These are phyloP conservation scores for Onthophagus taurus DNA, from an alignment of 1,140 invertebrate species.

Conservation along the genomic window DNA sequence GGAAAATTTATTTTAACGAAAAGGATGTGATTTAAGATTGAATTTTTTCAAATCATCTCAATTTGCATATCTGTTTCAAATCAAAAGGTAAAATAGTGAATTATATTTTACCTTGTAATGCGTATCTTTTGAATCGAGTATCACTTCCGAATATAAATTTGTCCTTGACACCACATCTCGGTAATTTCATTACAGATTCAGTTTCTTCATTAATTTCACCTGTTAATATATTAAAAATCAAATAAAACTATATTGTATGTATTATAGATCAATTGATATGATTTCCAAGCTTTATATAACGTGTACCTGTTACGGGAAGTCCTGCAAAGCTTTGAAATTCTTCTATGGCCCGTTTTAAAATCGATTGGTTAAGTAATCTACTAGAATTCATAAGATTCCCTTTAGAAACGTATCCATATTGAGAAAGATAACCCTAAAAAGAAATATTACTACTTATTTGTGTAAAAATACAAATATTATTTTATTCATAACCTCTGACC, in stretches of 20 bases:
- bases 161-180: slow-evolving; percentile 78
- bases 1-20: too few species aligned
- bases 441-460: too few species aligned
- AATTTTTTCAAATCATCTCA: too few species aligned
- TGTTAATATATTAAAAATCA: slow-evolving; percentile 30
- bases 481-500: too few species aligned
- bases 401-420: slow-evolving; percentile 71
- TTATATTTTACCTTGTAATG: slow-evolving; percentile 65
- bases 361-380: slow-evolving; percentile 59
- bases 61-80: too few species aligned
- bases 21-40: too few species aligned
- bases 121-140: slow-evolving; percentile 72
- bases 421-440: slow-evolving; percentile 78
- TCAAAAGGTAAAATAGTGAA: too few species aligned
- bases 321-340: slow-evolving; percentile 88
- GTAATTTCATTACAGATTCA: slow-evolving; percentile 62
- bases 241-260: neutral
- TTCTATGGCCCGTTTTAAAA: slow-evolving; percentile 58
- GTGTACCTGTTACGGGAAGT: slow-evolving; percentile 69
- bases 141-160: slow-evolving; percentile 69
- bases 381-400: slow-evolving; percentile 63
- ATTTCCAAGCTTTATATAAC: neutral
- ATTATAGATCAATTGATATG: neutral
- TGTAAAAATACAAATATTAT: too few species aligned
- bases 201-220: slow-evolving; percentile 72